Conservation (phyloP, 92 coral and sea anemone species). For the Zoanthus solanderi region DNA sequence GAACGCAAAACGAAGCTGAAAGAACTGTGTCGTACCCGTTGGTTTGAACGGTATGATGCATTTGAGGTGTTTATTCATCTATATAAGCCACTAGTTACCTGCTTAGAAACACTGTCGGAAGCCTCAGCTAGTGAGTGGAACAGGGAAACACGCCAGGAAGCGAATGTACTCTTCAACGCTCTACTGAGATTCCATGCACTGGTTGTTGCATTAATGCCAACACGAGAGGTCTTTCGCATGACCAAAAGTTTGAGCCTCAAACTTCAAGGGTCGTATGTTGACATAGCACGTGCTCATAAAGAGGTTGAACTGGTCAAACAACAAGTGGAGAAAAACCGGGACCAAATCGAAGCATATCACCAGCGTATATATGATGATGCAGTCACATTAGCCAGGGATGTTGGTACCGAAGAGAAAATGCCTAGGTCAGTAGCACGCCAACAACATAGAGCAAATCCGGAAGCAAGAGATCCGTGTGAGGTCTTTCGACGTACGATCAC, state of each 20-base stretch:
- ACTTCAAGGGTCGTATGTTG: slow-evolving; percentile 3
- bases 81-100: too few species aligned
- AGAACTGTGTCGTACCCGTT: too few species aligned
- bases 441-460: slow-evolving; percentile 48
- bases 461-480: slow-evolving; percentile 2
- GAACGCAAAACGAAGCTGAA: too few species aligned
- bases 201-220: not conserved
- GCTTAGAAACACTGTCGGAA: too few species aligned
- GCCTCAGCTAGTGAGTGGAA: too few species aligned
- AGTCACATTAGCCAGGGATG: slow-evolving; percentile 30
- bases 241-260: slow-evolving; percentile 9
- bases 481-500: slow-evolving; percentile 43
- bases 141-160: too few species aligned
- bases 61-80: too few species aligned
- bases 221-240: slow-evolving; percentile 18
- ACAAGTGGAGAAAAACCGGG: slow-evolving; percentile 38
- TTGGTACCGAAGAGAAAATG: slow-evolving; percentile 32
- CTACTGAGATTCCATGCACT: not conserved
- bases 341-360: slow-evolving; percentile 41
- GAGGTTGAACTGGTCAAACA: slow-evolving; percentile 43
- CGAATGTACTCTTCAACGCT: too few species aligned
- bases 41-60: too few species aligned
- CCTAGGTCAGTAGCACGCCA: slow-evolving; percentile 44
- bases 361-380: slow-evolving; percentile 24
- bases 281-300: slow-evolving; percentile 3